Percentiles rank a stretch among this genome's conserved stretches.
Conservation (phyloP, 2,797 vertebrate species). For the Psittacula echo region DNA sequence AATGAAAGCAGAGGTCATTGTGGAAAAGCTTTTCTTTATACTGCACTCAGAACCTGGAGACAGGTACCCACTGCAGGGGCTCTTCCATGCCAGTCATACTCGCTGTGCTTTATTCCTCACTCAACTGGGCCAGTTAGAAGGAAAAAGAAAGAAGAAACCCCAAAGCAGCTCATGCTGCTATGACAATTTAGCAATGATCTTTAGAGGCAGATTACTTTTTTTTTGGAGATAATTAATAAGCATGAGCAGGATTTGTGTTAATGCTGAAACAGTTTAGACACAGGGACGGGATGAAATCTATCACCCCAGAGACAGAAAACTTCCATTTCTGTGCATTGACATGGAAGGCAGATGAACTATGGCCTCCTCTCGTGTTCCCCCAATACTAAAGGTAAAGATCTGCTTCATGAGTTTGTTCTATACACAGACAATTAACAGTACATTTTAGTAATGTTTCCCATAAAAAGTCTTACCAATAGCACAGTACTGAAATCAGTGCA, state of each 20-base stretch:
- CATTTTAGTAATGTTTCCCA: background rate
- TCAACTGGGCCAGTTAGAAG: background rate
- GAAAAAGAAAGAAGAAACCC: background rate
- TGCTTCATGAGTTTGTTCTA: conserved; percentile 24
- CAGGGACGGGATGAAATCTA: background rate
- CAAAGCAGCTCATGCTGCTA: background rate
- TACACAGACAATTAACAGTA: conserved; percentile 4
- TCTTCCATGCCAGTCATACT: background rate
- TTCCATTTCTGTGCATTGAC: background rate
- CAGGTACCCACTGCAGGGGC: background rate
- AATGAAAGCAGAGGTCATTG: background rate
- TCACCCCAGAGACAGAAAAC: background rate
- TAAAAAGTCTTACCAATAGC: conserved; percentile 30
- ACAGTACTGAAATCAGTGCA: conserved; percentile 30
- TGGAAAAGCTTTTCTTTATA: background rate
- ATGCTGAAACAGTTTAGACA: background rate
- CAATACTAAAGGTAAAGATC: background rate
- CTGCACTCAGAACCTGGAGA: background rate
- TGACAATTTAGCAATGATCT: background rate
- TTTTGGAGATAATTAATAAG: background rate
- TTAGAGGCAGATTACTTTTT: background rate
- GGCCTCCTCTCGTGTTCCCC: background rate
- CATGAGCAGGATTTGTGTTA: background rate
- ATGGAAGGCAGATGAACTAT: background rate
- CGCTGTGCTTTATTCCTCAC: background rate